Conservation (phyloP, 2,113 vertebrate species). For the Loxodonta africana region DNA sequence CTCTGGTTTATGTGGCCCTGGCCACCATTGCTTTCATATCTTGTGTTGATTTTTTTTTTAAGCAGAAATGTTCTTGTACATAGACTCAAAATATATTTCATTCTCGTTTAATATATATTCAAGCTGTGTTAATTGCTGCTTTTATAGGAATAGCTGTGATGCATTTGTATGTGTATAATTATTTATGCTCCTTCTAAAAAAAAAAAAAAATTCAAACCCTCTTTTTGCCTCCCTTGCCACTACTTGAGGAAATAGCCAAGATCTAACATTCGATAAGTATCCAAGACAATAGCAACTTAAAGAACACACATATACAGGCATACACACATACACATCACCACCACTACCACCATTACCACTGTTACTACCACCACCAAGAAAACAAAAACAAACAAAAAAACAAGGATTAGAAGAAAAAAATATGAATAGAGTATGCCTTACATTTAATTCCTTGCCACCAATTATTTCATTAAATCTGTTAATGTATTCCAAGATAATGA, state of each 20-base stretch:
- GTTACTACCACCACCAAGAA: not conserved
- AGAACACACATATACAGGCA: not conserved
- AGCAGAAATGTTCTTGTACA: not conserved
- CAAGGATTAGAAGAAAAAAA: not conserved
- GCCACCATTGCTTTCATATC: not conserved
- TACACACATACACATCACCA: not conserved
- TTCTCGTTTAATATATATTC: conserved; percentile 17
- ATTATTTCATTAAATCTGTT: not conserved
- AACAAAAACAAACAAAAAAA: not conserved
- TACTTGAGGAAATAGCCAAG: not conserved
- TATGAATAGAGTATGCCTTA: not conserved
- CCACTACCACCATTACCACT: not conserved
- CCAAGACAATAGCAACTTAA: not conserved
- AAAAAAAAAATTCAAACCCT: not conserved
- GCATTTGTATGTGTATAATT: not conserved
- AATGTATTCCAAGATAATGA: conserved; percentile 22
- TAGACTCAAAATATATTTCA: not conserved
- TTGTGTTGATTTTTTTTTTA: not conserved
- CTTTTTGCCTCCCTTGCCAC: not conserved
- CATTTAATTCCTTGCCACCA: not conserved
- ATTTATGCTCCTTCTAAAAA: not conserved
- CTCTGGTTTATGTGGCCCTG: not conserved
- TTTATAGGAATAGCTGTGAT: not conserved
- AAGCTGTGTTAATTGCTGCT: not conserved
- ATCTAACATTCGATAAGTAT: not conserved